These are phyloP conservation scores for Tyrannus savana DNA, from an alignment of 2,113 vertebrate genomes.

Conservation along the genomic window DNA sequence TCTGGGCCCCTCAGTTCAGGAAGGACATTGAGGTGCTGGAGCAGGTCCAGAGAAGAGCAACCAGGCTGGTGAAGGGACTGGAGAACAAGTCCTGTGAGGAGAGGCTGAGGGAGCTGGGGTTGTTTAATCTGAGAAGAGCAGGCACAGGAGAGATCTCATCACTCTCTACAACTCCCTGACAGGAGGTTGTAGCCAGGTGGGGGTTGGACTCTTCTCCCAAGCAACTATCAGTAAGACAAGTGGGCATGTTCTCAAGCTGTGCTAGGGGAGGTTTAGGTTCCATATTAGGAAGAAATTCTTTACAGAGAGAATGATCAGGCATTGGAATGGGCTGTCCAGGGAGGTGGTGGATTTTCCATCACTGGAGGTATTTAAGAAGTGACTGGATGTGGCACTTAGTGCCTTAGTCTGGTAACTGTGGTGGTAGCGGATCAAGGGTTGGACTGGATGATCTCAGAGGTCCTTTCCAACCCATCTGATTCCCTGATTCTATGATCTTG, in stretches of 20 bases:
- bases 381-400: no score
- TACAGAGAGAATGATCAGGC: neutral
- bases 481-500: neutral
- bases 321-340: neutral
- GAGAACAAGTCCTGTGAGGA: neutral
- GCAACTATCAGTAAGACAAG: no score
- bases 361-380: neutral
- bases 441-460: no score
- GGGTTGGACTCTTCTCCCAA: no score
- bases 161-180: neutral
- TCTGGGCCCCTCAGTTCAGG: fast-evolving
- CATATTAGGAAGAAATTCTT: no score
- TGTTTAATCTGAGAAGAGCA: neutral
- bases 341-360: no score
- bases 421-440: no score
- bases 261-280: neutral
- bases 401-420: no score
- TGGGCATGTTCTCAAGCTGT: no score
- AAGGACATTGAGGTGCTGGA: neutral
- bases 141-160: no score
- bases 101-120: neutral
- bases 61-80: neutral
- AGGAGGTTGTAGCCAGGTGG: neutral
- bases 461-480: no score
- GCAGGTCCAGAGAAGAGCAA: fast-evolving